Evolutionary conservation across 2,888 invertebrate species (phyloP).

Genomic region (Blastobasis lacticolella): DNA sequence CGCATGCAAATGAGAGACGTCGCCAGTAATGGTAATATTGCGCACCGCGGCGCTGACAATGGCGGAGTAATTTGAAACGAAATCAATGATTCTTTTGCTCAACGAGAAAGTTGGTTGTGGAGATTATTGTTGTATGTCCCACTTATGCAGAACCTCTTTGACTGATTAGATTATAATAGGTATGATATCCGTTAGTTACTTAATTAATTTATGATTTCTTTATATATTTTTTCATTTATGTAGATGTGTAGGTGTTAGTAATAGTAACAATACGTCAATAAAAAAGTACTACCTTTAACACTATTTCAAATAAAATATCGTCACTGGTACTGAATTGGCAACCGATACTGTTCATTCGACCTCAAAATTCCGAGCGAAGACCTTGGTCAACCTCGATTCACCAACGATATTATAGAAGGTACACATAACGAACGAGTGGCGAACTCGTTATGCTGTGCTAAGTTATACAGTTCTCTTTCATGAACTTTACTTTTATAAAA

Average conservation of each 20-base stretch:
- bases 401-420: not conserved
- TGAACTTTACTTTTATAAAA: not conserved
- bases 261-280: too few relatives aligned
- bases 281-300: too few relatives aligned
- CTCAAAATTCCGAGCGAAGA: not conserved
- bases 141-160: too few relatives aligned
- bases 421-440: too few relatives aligned
- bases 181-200: too few relatives aligned
- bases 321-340: not conserved
- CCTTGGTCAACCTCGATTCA: not conserved
- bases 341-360: not conserved
- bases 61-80: not conserved
- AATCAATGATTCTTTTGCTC: not conserved
- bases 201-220: too few relatives aligned
- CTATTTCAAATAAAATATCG: too few relatives aligned
- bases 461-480: not conserved
- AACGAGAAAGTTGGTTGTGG: too few relatives aligned
- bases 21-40: not conserved
- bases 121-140: too few relatives aligned
- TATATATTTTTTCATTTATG: too few relatives aligned
- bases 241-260: too few relatives aligned
- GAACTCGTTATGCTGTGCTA: not conserved
- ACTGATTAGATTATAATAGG: too few relatives aligned
- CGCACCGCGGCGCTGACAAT: not conserved
- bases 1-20: not conserved